Conservation (phyloP, 2,113 vertebrate genomes). For the Psilopogon haemacephalus region DNA sequence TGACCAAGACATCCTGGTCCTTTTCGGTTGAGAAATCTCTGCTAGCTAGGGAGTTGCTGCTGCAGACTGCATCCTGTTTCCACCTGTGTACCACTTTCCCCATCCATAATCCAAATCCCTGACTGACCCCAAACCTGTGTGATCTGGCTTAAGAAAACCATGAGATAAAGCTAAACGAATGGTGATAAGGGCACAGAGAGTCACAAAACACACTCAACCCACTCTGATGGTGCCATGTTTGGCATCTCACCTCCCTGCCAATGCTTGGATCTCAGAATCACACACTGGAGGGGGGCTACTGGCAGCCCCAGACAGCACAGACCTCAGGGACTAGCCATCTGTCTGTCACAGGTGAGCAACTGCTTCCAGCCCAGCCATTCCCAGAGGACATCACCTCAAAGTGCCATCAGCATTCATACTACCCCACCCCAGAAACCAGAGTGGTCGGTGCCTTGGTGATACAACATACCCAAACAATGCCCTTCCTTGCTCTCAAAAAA, state of each 20-base stretch:
- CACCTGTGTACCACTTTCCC: accelerated
- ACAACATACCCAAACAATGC: too few relatives aligned
- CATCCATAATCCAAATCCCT: accelerated
- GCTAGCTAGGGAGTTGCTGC: not conserved
- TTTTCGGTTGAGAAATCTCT: not conserved
- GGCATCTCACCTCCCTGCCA: not conserved
- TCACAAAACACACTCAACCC: not conserved
- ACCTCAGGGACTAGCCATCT: accelerated
- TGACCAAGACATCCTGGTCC: not conserved
- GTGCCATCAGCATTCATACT: not conserved
- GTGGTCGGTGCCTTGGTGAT: too few relatives aligned
- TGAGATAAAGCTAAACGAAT: not conserved
- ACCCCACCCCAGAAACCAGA: not conserved
- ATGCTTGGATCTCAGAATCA: not conserved
- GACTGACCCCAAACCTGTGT: not conserved
- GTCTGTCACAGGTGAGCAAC: accelerated
- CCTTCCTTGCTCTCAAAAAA: not conserved
- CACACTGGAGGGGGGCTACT: not conserved
- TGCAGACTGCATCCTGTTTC: not conserved
- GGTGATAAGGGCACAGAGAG: not conserved
- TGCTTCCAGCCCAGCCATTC: not conserved
- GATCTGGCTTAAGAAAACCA: not conserved
- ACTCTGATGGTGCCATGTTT: not conserved
- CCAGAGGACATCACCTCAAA: not conserved
- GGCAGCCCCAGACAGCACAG: not conserved